Evolutionary conservation across 2,797 vertebrate species (phyloP).

Genomic region (Nothura maculosa): DNA sequence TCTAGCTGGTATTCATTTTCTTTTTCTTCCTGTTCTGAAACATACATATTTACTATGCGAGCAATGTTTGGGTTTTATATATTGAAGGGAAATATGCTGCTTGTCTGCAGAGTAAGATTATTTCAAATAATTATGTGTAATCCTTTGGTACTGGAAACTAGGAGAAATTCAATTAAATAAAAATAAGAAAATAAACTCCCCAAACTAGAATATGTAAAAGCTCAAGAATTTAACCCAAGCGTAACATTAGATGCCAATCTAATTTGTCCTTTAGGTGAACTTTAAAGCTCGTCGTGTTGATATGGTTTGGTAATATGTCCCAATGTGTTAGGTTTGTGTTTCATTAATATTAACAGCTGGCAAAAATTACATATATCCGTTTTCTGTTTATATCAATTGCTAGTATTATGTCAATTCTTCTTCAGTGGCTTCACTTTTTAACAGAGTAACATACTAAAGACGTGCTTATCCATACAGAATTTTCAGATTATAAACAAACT

Average conservation of each 20-base stretch:
- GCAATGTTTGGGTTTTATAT: conserved; percentile 31
- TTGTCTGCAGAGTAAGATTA: conserved; percentile 43
- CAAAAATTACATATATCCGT: conserved; percentile 76
- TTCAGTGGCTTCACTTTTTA: background rate
- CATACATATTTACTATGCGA: conserved; percentile 37
- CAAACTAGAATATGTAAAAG: background rate
- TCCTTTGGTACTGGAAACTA: background rate
- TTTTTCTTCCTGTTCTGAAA: conserved; percentile 55
- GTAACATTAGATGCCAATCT: background rate
- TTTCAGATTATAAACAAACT: background rate
- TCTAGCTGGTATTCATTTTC: conserved; percentile 39
- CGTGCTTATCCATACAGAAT: background rate
- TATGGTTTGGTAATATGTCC: background rate
- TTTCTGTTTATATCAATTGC: conserved; percentile 66
- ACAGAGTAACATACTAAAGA: too few species aligned
- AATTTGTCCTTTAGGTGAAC: conserved; percentile 30
- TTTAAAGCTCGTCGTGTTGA: conserved; percentile 29
- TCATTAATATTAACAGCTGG: conserved; percentile 77
- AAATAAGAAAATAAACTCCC: background rate
- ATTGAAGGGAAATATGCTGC: conserved; percentile 33
- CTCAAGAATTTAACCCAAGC: background rate
- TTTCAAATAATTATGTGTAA: conserved; percentile 31
- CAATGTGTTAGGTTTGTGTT: conserved; percentile 46
- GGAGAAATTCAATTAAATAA: conserved; percentile 21
- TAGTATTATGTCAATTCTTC: background rate